These are phyloP conservation scores for Torymus auratus DNA, from an alignment of 2,888 invertebrate genomes.

Conservation along the genomic window DNA sequence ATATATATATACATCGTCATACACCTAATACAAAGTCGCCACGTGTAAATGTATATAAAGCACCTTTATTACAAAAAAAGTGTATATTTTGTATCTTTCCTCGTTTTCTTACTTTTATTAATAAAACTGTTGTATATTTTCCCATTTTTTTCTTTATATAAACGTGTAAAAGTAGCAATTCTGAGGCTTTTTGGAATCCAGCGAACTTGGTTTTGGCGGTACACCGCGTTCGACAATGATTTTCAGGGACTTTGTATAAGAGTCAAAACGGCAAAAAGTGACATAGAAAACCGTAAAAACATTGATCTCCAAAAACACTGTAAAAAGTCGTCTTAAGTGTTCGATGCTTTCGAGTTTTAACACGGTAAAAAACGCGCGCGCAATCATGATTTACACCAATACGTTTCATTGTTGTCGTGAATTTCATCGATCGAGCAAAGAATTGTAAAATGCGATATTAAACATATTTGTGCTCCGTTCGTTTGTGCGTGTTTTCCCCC, in stretches of 20 bases:
- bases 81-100: constrained; percentile 31
- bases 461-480: constrained; percentile 12
- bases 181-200: constrained; percentile 2
- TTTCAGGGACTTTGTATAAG: constrained; percentile 12
- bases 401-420: not conserved
- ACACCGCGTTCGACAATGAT: not conserved
- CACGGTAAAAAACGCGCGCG: not conserved
- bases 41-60: constrained; percentile 65
- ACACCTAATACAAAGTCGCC: constrained; percentile 42
- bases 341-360: constrained; percentile 22
- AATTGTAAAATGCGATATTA: not conserved
- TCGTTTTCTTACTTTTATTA: constrained; percentile 13
- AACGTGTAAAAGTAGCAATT: constrained; percentile 48
- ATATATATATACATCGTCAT: constrained; percentile 39
- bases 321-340: constrained; percentile 29
- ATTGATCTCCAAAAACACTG: constrained; percentile 30
- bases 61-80: constrained; percentile 70
- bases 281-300: constrained; percentile 47
- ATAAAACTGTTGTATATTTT: constrained; percentile 26
- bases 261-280: constrained; percentile 26
- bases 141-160: constrained; percentile 38
- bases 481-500: constrained; percentile 14
- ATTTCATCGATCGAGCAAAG: constrained; percentile 6
- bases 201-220: not conserved
- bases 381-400: not conserved